Percentiles rank a stretch among this genome's conserved stretches.
phyloP scores from a whole-genome alignment of 2,888 invertebrate genomes.

The Operophtera brumata region DNA sequence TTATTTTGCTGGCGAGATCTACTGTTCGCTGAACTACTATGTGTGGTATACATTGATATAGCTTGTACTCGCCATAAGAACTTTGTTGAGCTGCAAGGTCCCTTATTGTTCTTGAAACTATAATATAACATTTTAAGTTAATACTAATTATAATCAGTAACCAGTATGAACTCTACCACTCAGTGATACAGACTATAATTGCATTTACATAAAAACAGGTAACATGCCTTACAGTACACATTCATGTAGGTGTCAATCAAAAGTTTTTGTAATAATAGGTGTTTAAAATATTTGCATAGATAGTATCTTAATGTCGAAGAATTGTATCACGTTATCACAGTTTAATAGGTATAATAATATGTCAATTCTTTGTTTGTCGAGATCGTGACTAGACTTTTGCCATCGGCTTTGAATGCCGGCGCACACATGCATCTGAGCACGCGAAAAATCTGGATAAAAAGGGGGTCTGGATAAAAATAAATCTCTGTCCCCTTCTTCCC shows the following conservation, averaged over 20 bases:
- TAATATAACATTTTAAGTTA: too few relatives aligned
- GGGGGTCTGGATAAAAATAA: too few relatives aligned
- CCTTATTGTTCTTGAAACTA: too few relatives aligned
- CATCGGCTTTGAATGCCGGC: too few relatives aligned
- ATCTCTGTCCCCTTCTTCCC: too few relatives aligned
- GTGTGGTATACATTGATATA: too few relatives aligned
- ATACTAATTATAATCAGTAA: background rate
- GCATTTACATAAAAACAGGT: background rate
- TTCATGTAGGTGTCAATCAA: constrained; percentile 21
- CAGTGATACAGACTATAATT: background rate
- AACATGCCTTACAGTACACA: background rate
- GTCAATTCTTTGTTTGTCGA: constrained; percentile 21
- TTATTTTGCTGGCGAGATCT: too few relatives aligned
- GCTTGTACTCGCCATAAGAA: too few relatives aligned
- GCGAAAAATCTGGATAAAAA: too few relatives aligned
- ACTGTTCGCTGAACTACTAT: too few relatives aligned
- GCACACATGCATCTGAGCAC: too few relatives aligned
- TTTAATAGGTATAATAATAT: constrained; percentile 10
- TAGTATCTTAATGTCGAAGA: constrained; percentile 10
- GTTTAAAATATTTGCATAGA: constrained; percentile 20
- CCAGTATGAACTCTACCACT: background rate
- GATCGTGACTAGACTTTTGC: constrained; percentile 1
- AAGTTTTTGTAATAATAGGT: constrained; percentile 17
- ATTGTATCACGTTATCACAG: constrained; percentile 7
- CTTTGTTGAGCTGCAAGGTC: too few relatives aligned